Percentiles rank a stretch among this genome's conserved stretches.
Conservation (phyloP, 2,797 vertebrate genomes). For the Vireo griseus region DNA sequence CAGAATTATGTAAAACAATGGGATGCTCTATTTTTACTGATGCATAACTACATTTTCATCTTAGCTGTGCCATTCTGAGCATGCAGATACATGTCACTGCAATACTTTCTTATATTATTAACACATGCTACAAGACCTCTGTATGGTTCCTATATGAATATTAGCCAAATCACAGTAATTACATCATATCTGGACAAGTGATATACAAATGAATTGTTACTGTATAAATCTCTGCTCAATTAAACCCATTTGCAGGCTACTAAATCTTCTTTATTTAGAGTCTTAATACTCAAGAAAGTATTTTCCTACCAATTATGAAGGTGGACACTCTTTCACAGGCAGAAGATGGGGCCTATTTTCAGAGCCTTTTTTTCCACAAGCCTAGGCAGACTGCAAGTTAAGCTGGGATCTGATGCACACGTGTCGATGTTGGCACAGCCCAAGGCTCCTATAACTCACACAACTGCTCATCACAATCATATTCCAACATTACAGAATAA, state of each 20-base stretch:
- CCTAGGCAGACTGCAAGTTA: neutral
- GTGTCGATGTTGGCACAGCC: fast-evolving
- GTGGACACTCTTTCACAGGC: neutral
- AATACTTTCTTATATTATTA: neutral
- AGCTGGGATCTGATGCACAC: neutral
- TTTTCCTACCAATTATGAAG: neutral
- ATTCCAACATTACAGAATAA: neutral
- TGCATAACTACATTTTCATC: neutral
- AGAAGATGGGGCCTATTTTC: neutral
- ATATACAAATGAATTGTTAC: neutral
- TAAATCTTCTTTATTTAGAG: neutral
- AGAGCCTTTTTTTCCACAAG: neutral
- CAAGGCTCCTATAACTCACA: neutral
- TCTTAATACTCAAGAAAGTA: neutral
- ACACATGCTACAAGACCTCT: neutral
- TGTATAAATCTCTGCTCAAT: neutral
- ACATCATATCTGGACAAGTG: neutral
- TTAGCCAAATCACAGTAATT: neutral
- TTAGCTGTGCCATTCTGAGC: neutral
- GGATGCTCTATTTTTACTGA: neutral
- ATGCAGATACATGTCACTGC: neutral
- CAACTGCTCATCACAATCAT: neutral
- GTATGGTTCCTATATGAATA: neutral
- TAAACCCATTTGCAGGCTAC: neutral
- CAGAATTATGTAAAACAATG: neutral